Evolutionary conservation across 2,888 invertebrate species (phyloP), one percentile per base, ranked within the genome.

Genomic region (Dugesia japonica): DNA sequence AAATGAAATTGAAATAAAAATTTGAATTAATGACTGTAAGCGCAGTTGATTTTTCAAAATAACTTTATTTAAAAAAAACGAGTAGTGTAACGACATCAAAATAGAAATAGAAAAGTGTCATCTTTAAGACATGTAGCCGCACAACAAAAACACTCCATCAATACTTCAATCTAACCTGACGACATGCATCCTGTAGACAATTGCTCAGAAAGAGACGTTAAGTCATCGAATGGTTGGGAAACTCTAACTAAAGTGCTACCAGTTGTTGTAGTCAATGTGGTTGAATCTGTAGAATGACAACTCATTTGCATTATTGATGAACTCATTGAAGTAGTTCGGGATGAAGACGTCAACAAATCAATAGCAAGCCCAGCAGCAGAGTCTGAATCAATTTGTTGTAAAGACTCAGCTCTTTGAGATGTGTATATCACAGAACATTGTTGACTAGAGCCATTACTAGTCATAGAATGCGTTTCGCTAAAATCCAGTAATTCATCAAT

Each of bases 281-380:
- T 56, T n/a, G 56, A 56, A 56, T 56, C 56, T 56, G 56, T 56
- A 20, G 56, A 56, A 56, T 56, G 56, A 56, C 56, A 56, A n/a
- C 56, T 56, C 56, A 56, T 56, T n/a, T 56, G 56, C 56, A 56
- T 56, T 56, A 56, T 56, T 56, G 56, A 56, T 56, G 56, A 56
- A n/a, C 56, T 56, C 56, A 56, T 56, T n/a, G 56, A 56, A n/a
- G 56, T 56, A 9, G 56, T 56, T 56, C 56, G n/a, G 56, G 56
- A 56, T 56, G 56, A 56, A 20, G 56, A 56, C 7, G 56, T 56
- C 56, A 56, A 23, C 23, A 56, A n/a, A 56, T 56, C 56, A 56
- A 56, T 56, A 56, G 56, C 56, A 23, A 56, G 56, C n/a, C 56
- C 56, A 23, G 56, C 56, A 23, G 56, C 56, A 20, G 56, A 56